Base-by-base conservation (phyloP, 2,113 vertebrate species). In the Odobenus rosmarus region DNA sequence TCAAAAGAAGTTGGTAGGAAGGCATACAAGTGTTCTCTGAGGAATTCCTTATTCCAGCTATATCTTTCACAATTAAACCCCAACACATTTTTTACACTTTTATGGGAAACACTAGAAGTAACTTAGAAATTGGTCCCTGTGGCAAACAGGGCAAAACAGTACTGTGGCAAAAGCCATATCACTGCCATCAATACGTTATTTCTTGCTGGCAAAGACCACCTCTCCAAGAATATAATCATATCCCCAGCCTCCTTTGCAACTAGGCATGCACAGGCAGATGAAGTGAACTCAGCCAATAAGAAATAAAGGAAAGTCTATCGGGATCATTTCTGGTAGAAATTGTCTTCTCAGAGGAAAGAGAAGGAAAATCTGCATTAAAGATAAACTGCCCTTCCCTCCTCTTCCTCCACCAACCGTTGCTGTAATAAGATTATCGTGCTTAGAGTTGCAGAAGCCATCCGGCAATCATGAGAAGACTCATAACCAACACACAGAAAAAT, bases 1-100 rank as follows among this genome's bases (percentile, higher is more conserved):
- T 93, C 69, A 93, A 91, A 97, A 80, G 61, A 21, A 89, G 24
- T 59, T 89, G 49, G 36, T 8, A 95, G n/a, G 31, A 95, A 42
- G 18, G 5, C 57, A 83, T 42, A 69, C 55, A 95, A 79, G 94
- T 42, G 59, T 53, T 90, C 36, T 69, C 67, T 69, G 36, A n/a
- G 39, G 33, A 95, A 91, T 96, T 95, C 33, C 33, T 69, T 69
- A 67, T 19, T 69, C 21, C 39, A 95, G n/a, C 28, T 71, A 86
- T 33, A 82, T 49, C 36, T 53, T 86, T 86, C 72, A 81, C 49
- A 91, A 62, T 90, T 88, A 96, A 90, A 84, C 10, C 9, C 92
- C 12, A 95, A 92, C 15, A 59, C 3, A 57, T n/a, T 55, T 61
- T 92, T 81, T 95, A 92, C 33, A 92, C 80, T 87, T 93, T 55